Conservation (phyloP, 2,888 invertebrate genomes). For the Chelonus formosanus region DNA sequence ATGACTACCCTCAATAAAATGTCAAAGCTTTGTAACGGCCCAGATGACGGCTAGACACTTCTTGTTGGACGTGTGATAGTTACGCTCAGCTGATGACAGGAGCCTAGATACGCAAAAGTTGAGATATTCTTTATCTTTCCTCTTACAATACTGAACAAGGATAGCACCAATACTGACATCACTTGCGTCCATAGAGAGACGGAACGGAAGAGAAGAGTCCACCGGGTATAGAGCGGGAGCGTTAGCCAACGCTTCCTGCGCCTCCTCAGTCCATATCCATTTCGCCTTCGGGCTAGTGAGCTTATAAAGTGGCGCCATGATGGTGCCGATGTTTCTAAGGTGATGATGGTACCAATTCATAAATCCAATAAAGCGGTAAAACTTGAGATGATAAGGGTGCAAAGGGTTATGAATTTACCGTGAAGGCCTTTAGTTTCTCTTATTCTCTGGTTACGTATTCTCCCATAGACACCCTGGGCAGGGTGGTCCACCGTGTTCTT, state of each 20-base stretch:
- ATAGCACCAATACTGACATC: constrained; percentile 39
- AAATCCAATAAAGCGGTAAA: constrained; percentile 36
- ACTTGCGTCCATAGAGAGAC: constrained; percentile 37
- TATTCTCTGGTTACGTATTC: too few species aligned
- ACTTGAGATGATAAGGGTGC: too few species aligned
- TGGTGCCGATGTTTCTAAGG: constrained; percentile 25
- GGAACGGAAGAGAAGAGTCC: constrained; percentile 29
- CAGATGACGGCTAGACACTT: constrained; percentile 31
- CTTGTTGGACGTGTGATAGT: constrained; percentile 32
- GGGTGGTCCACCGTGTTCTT: too few species aligned
- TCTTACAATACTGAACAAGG: constrained; percentile 34
- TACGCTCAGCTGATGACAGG: constrained; percentile 31
- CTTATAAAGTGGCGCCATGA: constrained; percentile 36
- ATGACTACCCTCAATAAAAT: constrained; percentile 30
- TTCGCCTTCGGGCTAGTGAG: constrained; percentile 31
- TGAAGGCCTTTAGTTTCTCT: constrained; percentile 35
- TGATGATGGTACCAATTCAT: constrained; percentile 40
- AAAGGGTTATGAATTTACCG: constrained; percentile 27
- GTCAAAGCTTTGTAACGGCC: constrained; percentile 32
- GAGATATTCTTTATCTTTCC: constrained; percentile 31
- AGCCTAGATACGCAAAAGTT: constrained; percentile 35
- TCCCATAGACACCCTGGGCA: too few species aligned
- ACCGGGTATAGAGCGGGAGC: constrained; percentile 30
- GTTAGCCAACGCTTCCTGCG: constrained; percentile 31
- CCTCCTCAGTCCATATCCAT: constrained; percentile 37